Percentiles rank a stretch among this genome's conserved stretches.
These are phyloP conservation scores for Phenganax subtilis DNA, from an alignment of 92 coral and sea anemone species.

Conservation along the genomic window DNA sequence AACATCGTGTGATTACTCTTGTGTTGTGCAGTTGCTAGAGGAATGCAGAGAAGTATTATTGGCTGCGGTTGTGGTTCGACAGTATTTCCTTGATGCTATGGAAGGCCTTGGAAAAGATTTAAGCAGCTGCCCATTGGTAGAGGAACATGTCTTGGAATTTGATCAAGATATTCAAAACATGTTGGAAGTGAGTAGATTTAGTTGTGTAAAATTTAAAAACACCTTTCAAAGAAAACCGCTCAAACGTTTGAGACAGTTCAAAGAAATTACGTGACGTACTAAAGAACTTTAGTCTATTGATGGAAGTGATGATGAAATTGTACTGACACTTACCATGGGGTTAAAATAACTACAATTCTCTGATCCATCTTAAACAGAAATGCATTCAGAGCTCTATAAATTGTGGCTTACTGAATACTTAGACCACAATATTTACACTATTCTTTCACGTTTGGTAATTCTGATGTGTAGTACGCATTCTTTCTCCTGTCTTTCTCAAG, in stretches of 20 bases:
- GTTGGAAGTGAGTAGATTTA: constrained; percentile 53
- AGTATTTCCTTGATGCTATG: constrained; percentile 75
- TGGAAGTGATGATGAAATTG: too few relatives aligned
- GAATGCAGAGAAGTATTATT: constrained; percentile 88
- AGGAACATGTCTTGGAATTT: constrained; percentile 78
- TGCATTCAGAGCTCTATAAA: too few relatives aligned
- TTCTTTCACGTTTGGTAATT: neutral
- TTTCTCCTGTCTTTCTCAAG: neutral
- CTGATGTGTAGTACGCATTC: neutral
- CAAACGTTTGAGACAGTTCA: too few relatives aligned
- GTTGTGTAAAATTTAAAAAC: neutral
- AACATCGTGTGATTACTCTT: neutral
- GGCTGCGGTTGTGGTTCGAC: constrained; percentile 84
- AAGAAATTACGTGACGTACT: too few relatives aligned
- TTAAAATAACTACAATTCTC: too few relatives aligned
- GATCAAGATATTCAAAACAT: constrained; percentile 83
- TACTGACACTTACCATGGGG: too few relatives aligned
- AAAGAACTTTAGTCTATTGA: too few relatives aligned
- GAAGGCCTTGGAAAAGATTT: constrained; percentile 57
- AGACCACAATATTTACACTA: too few relatives aligned
- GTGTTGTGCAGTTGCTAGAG: constrained; percentile 59
- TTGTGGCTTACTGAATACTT: too few relatives aligned
- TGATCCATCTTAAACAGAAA: too few relatives aligned
- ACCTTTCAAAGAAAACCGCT: too few relatives aligned
- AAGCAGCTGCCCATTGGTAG: constrained; percentile 43